Base-by-base conservation (phyloP, 2,113 vertebrate genomes). In the Prionailurus bengalensis region DNA sequence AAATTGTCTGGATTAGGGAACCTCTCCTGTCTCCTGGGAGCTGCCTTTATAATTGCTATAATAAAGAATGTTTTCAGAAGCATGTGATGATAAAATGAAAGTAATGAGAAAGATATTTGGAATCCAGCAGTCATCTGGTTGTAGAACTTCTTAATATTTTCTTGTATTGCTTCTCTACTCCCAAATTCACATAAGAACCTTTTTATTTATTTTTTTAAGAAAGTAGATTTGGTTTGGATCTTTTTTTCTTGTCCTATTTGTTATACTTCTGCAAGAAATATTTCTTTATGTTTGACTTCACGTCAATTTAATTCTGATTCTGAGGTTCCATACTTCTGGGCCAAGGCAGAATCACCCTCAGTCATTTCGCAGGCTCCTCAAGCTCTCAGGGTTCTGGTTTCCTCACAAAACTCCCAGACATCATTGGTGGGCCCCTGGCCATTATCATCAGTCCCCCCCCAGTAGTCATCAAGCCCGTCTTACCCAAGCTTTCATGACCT, bases 21-120 rank as follows among this genome's bases (percentile, higher is more conserved):
- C 2, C 13, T 31, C 70, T 80, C 48, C 79, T 31, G 31, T n/a
- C n/a, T 94, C 65, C 83, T 33, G 17, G 31, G 53, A 0, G 5
- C 76, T 74, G 48, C 39, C 55, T 81, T 29, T 81, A 48, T 68
- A 84, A 68, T n/a, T 55, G 76, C 71, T 55, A 2, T 48, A 83
- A 63, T 91, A 39, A 95, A 89, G 71, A 74, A 84, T 94, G 39
- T 93, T 95, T 91, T 91, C 90, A 83, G 76, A 96, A 82, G 33
- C 73, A 8, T 68, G 12, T 68, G 48, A 48, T 42, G 31, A 63
- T 89, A 53, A 93, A 91, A 95, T 88, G 33, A 65, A 91, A 91
- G 29, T 53, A 82, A 58, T 88, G 71, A 94, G 36, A 23, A 76
- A 89, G 51, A 45, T 81, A 89, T 76, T 95, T 82, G 76, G 65